A percentile compares a stretch with the other conserved stretches of the same genome.
Conservation (phyloP, 2,113 vertebrate genomes). For the Indicator indicator region DNA sequence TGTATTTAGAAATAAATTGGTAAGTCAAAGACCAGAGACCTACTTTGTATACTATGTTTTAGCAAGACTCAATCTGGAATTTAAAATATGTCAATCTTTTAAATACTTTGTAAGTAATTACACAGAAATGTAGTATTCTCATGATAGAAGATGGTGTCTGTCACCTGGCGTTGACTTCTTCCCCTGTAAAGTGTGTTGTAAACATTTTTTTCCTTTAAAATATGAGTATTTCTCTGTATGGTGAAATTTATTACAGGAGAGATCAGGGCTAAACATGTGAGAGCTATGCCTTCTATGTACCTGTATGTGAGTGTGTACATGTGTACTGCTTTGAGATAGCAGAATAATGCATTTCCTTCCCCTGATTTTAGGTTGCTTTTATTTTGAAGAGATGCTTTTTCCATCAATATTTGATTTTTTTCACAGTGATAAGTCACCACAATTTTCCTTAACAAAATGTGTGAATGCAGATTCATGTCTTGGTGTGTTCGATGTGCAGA, state of each 20-base stretch:
- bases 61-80: background rate
- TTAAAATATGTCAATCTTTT: background rate
- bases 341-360: background rate
- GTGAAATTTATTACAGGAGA: background rate
- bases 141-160: background rate
- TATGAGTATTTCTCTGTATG: background rate
- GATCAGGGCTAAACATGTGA: background rate
- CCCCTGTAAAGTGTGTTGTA: background rate
- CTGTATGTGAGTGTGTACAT: background rate
- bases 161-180: background rate
- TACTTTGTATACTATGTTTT: background rate
- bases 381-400: slow-evolving; percentile 16
- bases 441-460: background rate
- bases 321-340: background rate
- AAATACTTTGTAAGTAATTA: background rate
- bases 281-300: background rate
- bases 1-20: background rate
- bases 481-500: background rate
- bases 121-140: background rate
- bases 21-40: background rate
- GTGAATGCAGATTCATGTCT: slow-evolving; percentile 6
- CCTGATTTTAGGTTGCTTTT: background rate
- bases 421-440: background rate
- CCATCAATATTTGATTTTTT: slow-evolving; percentile 28
- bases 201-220: background rate